Percentiles rank a stretch among this genome's conserved stretches.
Conservation (phyloP, 35 echinoderm and acorn worm species). For the Apostichopus parvimensis region DNA sequence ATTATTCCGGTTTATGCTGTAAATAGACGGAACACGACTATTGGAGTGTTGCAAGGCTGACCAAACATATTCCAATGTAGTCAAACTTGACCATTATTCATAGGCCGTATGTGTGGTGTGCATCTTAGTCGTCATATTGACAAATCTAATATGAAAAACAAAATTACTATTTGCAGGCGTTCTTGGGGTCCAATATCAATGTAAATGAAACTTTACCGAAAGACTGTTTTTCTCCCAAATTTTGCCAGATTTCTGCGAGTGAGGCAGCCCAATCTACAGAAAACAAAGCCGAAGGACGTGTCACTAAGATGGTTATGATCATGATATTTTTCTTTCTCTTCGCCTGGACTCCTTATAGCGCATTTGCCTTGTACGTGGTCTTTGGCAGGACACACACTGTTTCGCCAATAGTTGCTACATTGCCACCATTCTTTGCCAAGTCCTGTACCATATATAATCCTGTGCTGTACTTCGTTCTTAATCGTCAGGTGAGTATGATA, state of each 20-base stretch:
- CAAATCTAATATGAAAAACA: too few species aligned
- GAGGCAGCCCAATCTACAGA: slow-evolving; percentile 62
- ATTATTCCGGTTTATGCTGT: too few species aligned
- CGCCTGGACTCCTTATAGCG: slow-evolving; percentile 74
- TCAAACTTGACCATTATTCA: too few species aligned
- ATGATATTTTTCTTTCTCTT: slow-evolving; percentile 79
- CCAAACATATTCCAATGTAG: too few species aligned
- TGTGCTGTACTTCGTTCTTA: slow-evolving; percentile 85
- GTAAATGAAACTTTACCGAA: too few species aligned
- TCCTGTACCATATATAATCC: slow-evolving; percentile 86
- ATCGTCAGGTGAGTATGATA: slow-evolving; percentile 72
- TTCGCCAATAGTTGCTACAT: slow-evolving; percentile 44
- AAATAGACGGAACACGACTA: too few species aligned
- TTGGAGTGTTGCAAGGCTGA: too few species aligned
- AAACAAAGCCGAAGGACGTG: slow-evolving; percentile 63
- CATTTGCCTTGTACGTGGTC: slow-evolving; percentile 72
- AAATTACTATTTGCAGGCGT: too few species aligned
- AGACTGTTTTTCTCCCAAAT: neutral
- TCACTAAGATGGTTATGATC: slow-evolving; percentile 77
- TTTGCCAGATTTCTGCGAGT: slow-evolving; percentile 58
- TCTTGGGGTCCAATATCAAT: too few species aligned
- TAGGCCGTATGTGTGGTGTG: too few species aligned
- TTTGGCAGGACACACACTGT: slow-evolving; percentile 58
- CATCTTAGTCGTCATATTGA: too few species aligned
- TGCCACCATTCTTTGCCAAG: slow-evolving; percentile 84